Evolutionary conservation across 2,113 vertebrate species (phyloP), one percentile per base, ranked within the genome.

Genomic region (Epinephelus fuscoguttatus): DNA sequence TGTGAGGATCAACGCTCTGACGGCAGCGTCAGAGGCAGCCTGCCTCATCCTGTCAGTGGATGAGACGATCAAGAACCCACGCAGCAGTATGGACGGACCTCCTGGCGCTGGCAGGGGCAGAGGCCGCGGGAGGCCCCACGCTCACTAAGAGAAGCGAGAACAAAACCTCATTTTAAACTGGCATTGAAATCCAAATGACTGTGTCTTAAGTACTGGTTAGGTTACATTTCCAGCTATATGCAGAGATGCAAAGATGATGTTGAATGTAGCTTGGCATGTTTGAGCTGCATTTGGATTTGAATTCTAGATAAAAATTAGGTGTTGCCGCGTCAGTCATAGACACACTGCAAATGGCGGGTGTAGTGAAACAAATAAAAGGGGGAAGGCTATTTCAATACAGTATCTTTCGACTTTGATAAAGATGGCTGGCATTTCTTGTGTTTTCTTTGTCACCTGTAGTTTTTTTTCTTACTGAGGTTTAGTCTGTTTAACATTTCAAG

Each of bases 11-110:
- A 99, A 99, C 0, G 98, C 98, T 0, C 92, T 99, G 75, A 99
- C 98, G 0, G 98, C 98, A 0, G 98, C 98, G 0, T 98, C 97
- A 0, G 98, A 99, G 92, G 98, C 98, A 0, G 98, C 98, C 0
- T 99, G 98, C 73, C 98, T 99, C 47, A 96, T 99, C 10, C 95
- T 99, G 71, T 99, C 98, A 0, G 98, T 99, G 8, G 98, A 99
- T 0, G 98, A 99, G 81, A 99, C 98, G 68, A 98, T 99, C 95
- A 98, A 97, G 93, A 99, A 99, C 77, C 98, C 98, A 0, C 97
- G 97, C 30, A 97, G 97, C 50, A 81, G 77, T 0, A 61, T 91
- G 40, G 98, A 99, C 0, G 93, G 84, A 0, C 93, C 96, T 0
- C 94, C 97, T 0, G 94, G 78, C 0, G 90, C 93, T 0, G 95